Conservation (phyloP, 2,797 vertebrate species). For the Graptemys geographica region DNA sequence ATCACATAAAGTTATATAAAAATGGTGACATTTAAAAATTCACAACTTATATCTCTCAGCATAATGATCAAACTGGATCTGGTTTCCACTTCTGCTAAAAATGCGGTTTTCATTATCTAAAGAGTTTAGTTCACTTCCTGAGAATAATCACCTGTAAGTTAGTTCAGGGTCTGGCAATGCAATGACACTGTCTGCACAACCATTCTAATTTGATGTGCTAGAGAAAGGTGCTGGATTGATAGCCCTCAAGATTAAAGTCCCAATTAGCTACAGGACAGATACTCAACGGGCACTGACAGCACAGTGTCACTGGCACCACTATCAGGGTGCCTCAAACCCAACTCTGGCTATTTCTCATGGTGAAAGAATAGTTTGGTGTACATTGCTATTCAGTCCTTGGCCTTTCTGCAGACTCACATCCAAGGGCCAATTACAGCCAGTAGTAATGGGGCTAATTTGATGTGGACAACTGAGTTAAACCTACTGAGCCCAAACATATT, state of each 20-base stretch:
- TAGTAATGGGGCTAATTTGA: neutral
- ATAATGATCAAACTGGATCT: neutral
- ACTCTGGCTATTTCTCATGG: neutral
- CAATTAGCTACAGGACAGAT: neutral
- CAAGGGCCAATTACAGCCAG: neutral
- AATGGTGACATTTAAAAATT: neutral
- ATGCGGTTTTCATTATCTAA: neutral
- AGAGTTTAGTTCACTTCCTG: accelerated
- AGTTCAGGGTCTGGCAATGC: neutral
- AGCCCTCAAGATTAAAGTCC: neutral
- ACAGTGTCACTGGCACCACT: neutral
- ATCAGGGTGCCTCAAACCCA: neutral
- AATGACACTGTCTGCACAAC: neutral
- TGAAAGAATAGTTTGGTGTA: neutral
- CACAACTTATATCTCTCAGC: neutral
- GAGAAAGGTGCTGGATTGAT: neutral
- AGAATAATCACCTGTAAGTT: neutral
- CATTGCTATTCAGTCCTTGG: neutral
- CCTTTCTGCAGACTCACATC: neutral
- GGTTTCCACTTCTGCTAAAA: neutral
- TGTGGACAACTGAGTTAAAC: neutral
- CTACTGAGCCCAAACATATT: neutral
- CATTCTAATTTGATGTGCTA: neutral
- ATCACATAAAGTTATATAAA: neutral
- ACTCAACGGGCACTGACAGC: neutral